Evolutionary conservation across 2,113 vertebrate genomes (phyloP).

Genomic region (Indicator indicator): DNA sequence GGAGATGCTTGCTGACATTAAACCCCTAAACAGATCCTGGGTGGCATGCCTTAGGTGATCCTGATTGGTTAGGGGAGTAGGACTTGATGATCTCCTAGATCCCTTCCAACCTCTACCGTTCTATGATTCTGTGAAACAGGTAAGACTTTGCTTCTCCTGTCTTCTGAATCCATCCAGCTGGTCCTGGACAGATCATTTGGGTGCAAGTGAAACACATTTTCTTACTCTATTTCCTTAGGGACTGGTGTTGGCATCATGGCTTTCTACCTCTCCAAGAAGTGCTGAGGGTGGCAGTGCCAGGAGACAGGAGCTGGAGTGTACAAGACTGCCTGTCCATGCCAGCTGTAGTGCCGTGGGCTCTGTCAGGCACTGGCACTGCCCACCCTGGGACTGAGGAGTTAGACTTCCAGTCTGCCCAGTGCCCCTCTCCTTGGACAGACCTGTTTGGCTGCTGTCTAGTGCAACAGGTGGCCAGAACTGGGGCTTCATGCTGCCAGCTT

Average conservation of each 20-base stretch:
- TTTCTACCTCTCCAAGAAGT: neutral
- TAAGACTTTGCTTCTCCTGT: neutral
- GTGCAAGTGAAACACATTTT: neutral
- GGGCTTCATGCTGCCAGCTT: neutral
- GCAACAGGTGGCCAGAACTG: neutral
- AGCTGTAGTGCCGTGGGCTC: neutral
- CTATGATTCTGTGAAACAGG: neutral
- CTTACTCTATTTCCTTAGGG: neutral
- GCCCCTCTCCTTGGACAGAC: neutral
- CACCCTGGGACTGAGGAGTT: neutral
- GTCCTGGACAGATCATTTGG: neutral
- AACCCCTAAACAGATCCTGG: too few relatives aligned
- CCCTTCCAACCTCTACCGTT: too few relatives aligned
- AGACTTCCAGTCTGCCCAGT: neutral
- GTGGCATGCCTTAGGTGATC: too few relatives aligned
- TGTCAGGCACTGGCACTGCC: neutral
- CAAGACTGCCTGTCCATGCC: neutral
- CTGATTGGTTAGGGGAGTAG: too few relatives aligned
- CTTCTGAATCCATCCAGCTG: neutral
- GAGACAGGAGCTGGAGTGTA: neutral
- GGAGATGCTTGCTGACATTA: neutral
- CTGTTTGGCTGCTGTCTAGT: neutral
- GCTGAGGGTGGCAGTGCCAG: neutral
- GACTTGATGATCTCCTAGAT: too few relatives aligned
- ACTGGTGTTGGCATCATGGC: neutral